phyloP scores from a whole-genome alignment of 2,888 invertebrate species.

The Limnephilus lunatus region DNA sequence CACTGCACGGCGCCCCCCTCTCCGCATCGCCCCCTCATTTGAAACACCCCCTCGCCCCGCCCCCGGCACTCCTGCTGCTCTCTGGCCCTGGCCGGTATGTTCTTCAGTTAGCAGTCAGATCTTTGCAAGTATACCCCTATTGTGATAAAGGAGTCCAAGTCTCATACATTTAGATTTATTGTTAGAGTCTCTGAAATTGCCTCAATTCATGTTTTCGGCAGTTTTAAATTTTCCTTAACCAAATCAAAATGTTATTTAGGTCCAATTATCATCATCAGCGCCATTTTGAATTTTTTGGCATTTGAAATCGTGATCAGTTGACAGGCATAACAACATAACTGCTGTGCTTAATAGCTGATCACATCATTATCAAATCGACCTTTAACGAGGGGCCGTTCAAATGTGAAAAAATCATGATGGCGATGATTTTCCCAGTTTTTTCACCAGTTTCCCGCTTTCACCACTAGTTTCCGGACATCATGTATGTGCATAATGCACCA shows the following conservation, averaged over 20 bases:
- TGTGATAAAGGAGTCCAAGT: not conserved
- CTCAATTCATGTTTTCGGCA: not conserved
- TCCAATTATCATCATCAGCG: not conserved
- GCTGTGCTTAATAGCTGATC: not conserved
- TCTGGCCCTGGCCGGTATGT: not conserved
- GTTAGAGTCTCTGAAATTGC: not conserved
- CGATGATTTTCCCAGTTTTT: too few relatives aligned
- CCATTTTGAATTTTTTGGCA: not conserved
- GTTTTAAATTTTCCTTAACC: not conserved
- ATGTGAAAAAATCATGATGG: not conserved
- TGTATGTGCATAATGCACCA: not conserved
- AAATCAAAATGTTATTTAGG: not conserved
- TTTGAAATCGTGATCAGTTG: not conserved
- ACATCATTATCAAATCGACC: not conserved
- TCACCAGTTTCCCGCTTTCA: too few relatives aligned
- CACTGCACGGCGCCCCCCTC: conserved; percentile 89
- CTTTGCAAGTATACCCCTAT: not conserved
- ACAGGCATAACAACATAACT: not conserved
- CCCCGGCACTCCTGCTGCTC: not conserved
- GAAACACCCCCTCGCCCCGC: conserved; percentile 68
- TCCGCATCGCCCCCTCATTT: conserved; percentile 72
- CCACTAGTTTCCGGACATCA: too few relatives aligned
- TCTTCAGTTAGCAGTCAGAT: not conserved
- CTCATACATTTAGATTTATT: not conserved
- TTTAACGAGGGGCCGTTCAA: not conserved